These are phyloP conservation scores for Falcaria lacertinaria DNA, from an alignment of 2,888 invertebrate species.

Conservation along the genomic window DNA sequence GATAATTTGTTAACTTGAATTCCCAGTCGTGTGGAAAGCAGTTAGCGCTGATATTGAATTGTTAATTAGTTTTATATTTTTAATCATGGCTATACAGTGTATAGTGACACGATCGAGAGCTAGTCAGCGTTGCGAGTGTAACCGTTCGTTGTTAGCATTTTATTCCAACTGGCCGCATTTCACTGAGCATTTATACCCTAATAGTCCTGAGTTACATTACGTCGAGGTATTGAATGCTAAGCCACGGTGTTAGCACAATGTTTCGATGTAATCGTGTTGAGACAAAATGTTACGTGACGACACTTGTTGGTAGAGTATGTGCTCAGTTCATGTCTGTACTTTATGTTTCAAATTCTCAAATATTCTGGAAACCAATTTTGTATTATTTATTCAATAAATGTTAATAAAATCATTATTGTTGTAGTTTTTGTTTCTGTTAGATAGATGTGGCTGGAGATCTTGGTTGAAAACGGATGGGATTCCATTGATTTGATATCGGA, in stretches of 20 bases:
- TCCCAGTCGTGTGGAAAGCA: background rate
- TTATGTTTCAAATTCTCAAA: conserved; percentile 59
- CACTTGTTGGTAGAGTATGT: conserved; percentile 51
- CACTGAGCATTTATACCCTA: conserved; percentile 50
- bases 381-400: conserved; percentile 79
- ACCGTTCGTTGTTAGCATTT: conserved; percentile 26
- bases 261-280: conserved; percentile 56
- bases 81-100: conserved; percentile 29
- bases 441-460: background rate
- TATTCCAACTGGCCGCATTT: conserved; percentile 46
- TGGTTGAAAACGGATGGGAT: too few species aligned
- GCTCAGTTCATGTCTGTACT: conserved; percentile 63
- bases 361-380: conserved; percentile 70
- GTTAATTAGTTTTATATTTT: conserved; percentile 61
- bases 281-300: conserved; percentile 37
- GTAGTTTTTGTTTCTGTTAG: conserved; percentile 22
- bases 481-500: too few species aligned
- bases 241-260: conserved; percentile 50
- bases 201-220: conserved; percentile 38
- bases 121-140: conserved; percentile 42
- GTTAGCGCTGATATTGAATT: conserved; percentile 26
- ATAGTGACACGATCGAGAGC: conserved; percentile 19
- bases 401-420: conserved; percentile 67
- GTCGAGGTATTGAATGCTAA: conserved; percentile 57
- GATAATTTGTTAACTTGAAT: conserved; percentile 20